These are phyloP conservation scores for Heliconius ethilla DNA, from an alignment of 2,888 invertebrate species.

Conservation along the genomic window DNA sequence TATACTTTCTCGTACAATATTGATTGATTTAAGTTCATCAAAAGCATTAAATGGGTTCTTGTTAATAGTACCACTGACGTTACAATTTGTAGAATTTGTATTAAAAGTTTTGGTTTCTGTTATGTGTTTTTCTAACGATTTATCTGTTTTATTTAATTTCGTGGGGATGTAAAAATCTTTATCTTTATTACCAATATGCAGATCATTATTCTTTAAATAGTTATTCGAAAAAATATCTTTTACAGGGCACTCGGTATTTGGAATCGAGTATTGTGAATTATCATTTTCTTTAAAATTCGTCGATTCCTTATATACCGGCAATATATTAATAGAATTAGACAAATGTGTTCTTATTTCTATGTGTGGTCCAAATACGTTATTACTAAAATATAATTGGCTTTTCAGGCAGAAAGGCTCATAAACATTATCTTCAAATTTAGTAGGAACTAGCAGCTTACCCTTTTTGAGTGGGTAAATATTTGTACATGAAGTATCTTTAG, in stretches of 20 bases:
- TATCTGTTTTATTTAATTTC: neutral
- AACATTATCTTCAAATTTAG: slow-evolving; percentile 36
- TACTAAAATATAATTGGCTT: slow-evolving; percentile 6
- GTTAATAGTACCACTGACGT: neutral
- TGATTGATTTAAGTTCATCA: neutral
- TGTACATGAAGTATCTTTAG: slow-evolving; percentile 38
- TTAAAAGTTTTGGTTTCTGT: neutral
- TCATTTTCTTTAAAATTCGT: slow-evolving; percentile 20
- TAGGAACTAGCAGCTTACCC: slow-evolving; percentile 35
- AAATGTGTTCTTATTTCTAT: slow-evolving; percentile 17
- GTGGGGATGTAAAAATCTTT: neutral
- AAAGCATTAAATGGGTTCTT: neutral
- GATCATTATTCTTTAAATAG: neutral
- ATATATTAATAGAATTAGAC: slow-evolving; percentile 5
- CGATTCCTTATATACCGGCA: slow-evolving; percentile 17
- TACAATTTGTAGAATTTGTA: neutral
- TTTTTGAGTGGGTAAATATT: slow-evolving; percentile 30
- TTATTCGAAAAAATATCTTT: neutral
- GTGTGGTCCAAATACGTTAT: slow-evolving; percentile 1
- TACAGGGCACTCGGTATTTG: neutral
- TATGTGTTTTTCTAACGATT: neutral
- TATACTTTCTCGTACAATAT: slow-evolving; percentile 12
- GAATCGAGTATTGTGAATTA: neutral
- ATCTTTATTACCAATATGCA: neutral
- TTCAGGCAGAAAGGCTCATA: neutral